Evolutionary conservation across 1,140 invertebrate species (phyloP), one percentile per base, ranked within the genome.

Genomic region (Drosophila nannoptera): DNA sequence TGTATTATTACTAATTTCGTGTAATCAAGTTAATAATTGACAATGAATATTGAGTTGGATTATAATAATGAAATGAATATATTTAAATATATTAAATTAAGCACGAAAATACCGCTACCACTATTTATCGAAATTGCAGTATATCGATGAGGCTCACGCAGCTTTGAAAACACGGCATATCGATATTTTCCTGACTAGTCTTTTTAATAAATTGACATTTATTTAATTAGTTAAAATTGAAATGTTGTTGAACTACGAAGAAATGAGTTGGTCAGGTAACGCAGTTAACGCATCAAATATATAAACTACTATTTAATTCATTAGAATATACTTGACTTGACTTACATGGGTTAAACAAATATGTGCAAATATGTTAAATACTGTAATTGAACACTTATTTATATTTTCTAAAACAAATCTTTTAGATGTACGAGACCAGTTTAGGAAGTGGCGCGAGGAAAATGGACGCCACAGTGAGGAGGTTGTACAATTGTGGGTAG

Each of bases 381-480:
- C 14, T 50, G 0, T 53, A 60, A 3, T 22, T 67, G 16, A 61
- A 32, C 48, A 1, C 6, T 56, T 31, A 40, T 59, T 33, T 35
- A 3, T 22, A 12, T 50, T 58, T 8, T 31, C n/a, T 40, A 35
- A 12, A 63, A 46, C 42, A 53, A 31, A n/a, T 35, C 42, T 90
- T 89, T 12, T 86, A 98, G 97, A 97, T 78, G 95, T 94, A 46
- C 91, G 94, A 76, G 95, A 97, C 73, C 90, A 94, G 68, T 91
- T 99, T 52, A 92, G 96, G 71, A 93, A 93, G 76, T 98, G 97
- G 95, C 92, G 98, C 86, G 98, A 99, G 91, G 95, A 97, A 75
- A 97, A 97, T 87, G 94, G 95, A 49, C 91, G 98, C 42, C 93
- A 94, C 86, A 98, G 97, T 88, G 90, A 95, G 86, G 96, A 98